Percentiles rank a stretch among this genome's conserved stretches.
Evolutionary conservation across 2,113 vertebrate genomes (phyloP).

Genomic region (Anhinga anhinga): DNA sequence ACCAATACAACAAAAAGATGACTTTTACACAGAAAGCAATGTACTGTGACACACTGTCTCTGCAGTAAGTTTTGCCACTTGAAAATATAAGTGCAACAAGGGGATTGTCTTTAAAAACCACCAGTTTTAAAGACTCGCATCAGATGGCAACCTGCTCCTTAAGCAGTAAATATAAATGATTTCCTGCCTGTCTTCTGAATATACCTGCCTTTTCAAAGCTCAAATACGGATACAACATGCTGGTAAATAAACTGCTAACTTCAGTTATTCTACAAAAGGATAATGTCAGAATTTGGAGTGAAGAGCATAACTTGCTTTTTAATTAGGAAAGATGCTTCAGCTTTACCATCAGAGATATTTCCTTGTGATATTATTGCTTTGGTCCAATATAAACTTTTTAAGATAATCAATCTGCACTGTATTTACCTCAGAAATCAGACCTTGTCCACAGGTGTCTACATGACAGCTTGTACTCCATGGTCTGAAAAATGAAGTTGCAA

Average conservation of each 20-base stretch:
- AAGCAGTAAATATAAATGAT: conserved; percentile 1
- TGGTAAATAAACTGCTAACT: conserved; percentile 17
- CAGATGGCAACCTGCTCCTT: conserved; percentile 18
- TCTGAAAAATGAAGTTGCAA: conserved; percentile 19
- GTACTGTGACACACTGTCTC: conserved; percentile 70
- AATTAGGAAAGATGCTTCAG: not conserved
- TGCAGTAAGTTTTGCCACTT: conserved; percentile 67
- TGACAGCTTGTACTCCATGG: not conserved
- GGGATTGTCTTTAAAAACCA: conserved; percentile 78
- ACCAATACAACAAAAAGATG: conserved; percentile 64
- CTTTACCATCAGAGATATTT: conserved; percentile 18
- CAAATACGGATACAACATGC: not conserved
- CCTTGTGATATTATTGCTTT: conserved; percentile 32
- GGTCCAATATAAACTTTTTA: conserved; percentile 21
- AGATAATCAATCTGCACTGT: not conserved
- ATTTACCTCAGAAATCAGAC: conserved; percentile 25
- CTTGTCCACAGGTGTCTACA: not conserved
- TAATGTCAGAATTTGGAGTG: not conserved
- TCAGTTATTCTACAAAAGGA: conserved; percentile 3
- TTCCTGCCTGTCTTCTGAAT: conserved; percentile 7
- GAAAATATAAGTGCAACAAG: conserved; percentile 65
- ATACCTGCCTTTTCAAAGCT: not conserved
- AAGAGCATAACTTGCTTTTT: not conserved
- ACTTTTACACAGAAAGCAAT: conserved; percentile 62
- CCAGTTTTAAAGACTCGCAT: conserved; percentile 57